Evolutionary conservation across 1,140 invertebrate species (phyloP).

Genomic region (Drosophila quadrilineata): DNA sequence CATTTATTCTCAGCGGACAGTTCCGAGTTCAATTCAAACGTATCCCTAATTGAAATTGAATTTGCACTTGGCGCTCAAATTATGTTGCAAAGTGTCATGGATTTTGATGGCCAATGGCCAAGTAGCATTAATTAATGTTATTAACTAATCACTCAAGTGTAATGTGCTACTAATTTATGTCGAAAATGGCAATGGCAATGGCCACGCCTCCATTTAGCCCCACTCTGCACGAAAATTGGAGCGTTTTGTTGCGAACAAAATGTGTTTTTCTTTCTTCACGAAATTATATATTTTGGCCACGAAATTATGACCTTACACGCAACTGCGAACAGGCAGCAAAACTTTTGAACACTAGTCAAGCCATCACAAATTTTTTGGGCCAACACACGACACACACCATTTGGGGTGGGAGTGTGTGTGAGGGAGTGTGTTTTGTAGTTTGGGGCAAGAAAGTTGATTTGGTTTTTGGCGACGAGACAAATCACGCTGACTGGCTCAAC

Average conservation of each 20-base stretch:
- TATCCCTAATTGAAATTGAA: neutral
- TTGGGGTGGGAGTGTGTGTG: too few relatives aligned
- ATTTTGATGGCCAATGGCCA: conserved; percentile 32
- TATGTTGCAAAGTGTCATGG: neutral
- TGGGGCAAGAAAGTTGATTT: conserved; percentile 37
- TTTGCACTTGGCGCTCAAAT: neutral
- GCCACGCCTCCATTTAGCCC: conserved; percentile 14
- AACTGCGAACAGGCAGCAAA: conserved; percentile 38
- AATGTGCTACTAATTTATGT: conserved; percentile 61
- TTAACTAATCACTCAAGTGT: conserved; percentile 53
- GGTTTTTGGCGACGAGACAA: conserved; percentile 55
- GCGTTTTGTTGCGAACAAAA: conserved; percentile 55
- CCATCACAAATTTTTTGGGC: conserved; percentile 18
- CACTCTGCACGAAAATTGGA: conserved; percentile 67
- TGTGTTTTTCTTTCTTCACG: conserved; percentile 14
- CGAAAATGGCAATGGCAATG: conserved; percentile 25
- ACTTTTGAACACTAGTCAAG: conserved; percentile 43
- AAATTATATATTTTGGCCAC: too few relatives aligned
- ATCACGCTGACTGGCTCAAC: conserved; percentile 65
- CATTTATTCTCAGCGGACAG: too few relatives aligned
- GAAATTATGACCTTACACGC: conserved; percentile 64
- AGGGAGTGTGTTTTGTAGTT: too few relatives aligned
- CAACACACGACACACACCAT: neutral
- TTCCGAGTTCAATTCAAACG: neutral
- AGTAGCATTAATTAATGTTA: conserved; percentile 67